Base-by-base conservation (phyloP, 1,140 invertebrate species). In the Drosophila kikkawai region DNA sequence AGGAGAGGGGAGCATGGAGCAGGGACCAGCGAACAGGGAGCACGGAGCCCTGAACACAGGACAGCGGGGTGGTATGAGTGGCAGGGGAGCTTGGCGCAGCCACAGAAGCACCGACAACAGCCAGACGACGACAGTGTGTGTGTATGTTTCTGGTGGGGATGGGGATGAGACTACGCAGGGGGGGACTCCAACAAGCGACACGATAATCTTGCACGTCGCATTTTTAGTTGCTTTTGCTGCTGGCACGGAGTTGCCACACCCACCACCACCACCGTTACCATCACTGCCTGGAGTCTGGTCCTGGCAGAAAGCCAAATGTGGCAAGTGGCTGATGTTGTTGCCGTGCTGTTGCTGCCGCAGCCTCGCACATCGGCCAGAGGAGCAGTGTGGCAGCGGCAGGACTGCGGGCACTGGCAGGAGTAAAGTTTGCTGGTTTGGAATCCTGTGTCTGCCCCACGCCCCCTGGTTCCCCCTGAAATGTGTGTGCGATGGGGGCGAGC, bases 161-260 rank as follows among this genome's bases (percentile, higher is more conserved):
- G 68, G 56, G 32, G 74, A 67, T 74, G 55, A 51, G 66, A 81
- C 59, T 42, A 53, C 41, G 70, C 69, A 79, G 68, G 71, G 79
- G 79, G 70, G 74, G 78, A 61, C 69, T 82, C 79, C 85, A 85
- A 79, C 85, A 90, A 90, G 79, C 85, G 85, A 90, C 85, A 90
- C 86, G 85, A 90, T 90, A 90, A 90, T 90, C 85, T 90, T 76
- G 86, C 85, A 90, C 85, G 86, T 90, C 86, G 85, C 85, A 88
- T 88, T 88, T 88, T 88, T 88, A 88, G 85, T 88, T 88, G 85
- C 85, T 79, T 56, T 65, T 84, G 75, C 83, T 79, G 75, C 48
- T 68, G 81, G 61, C 81, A 64, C 80, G 39, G 51, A 64, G 50
- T n/a, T 48, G 65, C 58, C 74, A 53, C 53, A 47, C 41, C 76